Evolutionary conservation across 1,140 invertebrate species (phyloP).

Genomic region (Meloidogyne chitwoodi): DNA sequence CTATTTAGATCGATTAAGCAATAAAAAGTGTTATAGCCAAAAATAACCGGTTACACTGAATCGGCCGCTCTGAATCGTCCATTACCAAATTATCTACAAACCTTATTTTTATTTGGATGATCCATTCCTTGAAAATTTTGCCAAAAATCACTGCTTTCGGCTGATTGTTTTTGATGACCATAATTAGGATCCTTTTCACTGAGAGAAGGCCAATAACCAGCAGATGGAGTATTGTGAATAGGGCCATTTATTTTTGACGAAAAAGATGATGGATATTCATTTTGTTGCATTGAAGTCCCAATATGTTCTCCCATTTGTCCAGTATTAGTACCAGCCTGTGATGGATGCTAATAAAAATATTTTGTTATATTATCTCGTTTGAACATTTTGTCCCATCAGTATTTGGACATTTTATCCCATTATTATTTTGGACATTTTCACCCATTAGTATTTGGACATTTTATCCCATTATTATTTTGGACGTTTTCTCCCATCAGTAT

Average conservation of each 20-base stretch:
- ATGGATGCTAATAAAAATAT: background rate
- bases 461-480: background rate
- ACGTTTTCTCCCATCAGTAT: background rate
- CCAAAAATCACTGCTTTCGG: background rate
- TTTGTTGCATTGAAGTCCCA: background rate
- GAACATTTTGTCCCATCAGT: background rate
- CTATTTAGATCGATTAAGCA: no score
- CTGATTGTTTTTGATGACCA: background rate
- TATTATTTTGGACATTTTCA: background rate
- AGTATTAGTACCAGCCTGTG: background rate
- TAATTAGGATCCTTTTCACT: background rate
- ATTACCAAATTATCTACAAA: no score
- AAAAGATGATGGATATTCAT: background rate
- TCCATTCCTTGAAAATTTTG: background rate
- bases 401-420: no score
- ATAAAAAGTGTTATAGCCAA: no score
- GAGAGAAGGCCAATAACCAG: constrained; percentile 1
- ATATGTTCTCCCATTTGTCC: background rate
- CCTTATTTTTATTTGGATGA: background rate
- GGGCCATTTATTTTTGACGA: background rate
- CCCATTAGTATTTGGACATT: background rate
- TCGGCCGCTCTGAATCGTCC: no score
- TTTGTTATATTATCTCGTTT: no score
- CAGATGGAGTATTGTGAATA: constrained; percentile 5
- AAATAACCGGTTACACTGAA: no score